Conservation (phyloP, 2,888 invertebrate species). For the Chrysopilus asiliformis region DNA sequence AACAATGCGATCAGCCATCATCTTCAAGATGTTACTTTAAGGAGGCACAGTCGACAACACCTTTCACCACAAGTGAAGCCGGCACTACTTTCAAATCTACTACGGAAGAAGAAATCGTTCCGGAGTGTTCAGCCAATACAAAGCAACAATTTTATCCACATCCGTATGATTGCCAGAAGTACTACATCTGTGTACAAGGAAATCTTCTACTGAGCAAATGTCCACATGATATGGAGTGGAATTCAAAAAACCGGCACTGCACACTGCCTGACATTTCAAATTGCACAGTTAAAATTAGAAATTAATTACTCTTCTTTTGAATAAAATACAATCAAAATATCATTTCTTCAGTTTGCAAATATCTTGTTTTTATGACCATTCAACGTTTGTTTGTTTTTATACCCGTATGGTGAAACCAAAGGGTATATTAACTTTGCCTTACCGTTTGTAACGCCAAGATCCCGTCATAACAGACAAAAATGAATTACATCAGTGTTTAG, state of each 20-base stretch:
- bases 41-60: conserved; percentile 11
- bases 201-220: conserved; percentile 27
- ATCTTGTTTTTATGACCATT: too few species aligned
- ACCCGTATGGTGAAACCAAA: too few species aligned
- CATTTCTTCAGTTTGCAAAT: too few species aligned
- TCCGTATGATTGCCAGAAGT: conserved; percentile 26
- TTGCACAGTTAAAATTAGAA: too few species aligned
- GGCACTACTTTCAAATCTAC: background rate
- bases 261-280: conserved; percentile 4
- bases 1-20: conserved; percentile 22
- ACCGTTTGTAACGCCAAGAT: too few species aligned
- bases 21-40: conserved; percentile 6
- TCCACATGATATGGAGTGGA: conserved; percentile 28
- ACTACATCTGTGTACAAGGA: conserved; percentile 29
- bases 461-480: too few species aligned
- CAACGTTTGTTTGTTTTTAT: too few species aligned
- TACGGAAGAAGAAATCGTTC: conserved; percentile 4
- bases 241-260: conserved; percentile 13
- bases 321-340: too few species aligned
- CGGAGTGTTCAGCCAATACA: background rate
- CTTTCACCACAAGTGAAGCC: conserved; percentile 5
- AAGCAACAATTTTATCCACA: conserved; percentile 25
- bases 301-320: too few species aligned
- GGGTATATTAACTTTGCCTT: too few species aligned
- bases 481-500: too few species aligned